phyloP scores from a whole-genome alignment of 2,888 invertebrate species.

The Cacoxenus indagator region DNA sequence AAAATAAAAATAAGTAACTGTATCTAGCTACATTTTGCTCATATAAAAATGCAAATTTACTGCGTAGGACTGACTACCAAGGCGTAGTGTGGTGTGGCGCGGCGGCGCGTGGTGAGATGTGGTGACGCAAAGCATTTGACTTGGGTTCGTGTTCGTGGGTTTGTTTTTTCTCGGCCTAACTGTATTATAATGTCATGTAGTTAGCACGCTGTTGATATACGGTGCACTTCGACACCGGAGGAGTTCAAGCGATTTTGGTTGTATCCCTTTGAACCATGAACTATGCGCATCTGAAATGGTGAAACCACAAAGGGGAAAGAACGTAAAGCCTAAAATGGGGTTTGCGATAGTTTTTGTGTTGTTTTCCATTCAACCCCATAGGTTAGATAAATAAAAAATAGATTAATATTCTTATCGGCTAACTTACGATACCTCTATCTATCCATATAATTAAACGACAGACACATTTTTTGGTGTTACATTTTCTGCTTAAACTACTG shows the following conservation, averaged over 20 bases:
- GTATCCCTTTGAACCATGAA: neutral
- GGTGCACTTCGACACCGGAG: neutral
- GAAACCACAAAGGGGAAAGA: neutral
- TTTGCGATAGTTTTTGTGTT: too few relatives aligned
- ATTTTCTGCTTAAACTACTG: too few relatives aligned
- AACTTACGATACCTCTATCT: too few relatives aligned
- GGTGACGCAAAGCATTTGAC: neutral
- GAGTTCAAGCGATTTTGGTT: neutral
- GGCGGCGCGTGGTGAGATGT: neutral
- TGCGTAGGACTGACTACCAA: neutral
- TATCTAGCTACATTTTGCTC: constrained; percentile 20
- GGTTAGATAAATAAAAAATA: too few relatives aligned
- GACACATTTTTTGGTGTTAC: too few relatives aligned
- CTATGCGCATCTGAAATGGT: neutral
- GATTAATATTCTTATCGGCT: too few relatives aligned
- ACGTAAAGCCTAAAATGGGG: too few relatives aligned
- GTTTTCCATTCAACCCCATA: too few relatives aligned
- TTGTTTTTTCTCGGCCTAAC: neutral
- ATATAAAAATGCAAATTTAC: constrained; percentile 22
- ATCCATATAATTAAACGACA: too few relatives aligned
- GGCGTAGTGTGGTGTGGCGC: neutral
- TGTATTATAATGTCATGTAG: constrained; percentile 19
- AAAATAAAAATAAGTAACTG: neutral
- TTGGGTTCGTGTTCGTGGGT: neutral
- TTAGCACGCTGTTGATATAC: constrained; percentile 19